A percentile compares a stretch with the other conserved stretches of the same genome.
These are phyloP conservation scores for Tetramorium bicarinatum DNA, from an alignment of 2,888 invertebrate genomes.

Conservation along the genomic window DNA sequence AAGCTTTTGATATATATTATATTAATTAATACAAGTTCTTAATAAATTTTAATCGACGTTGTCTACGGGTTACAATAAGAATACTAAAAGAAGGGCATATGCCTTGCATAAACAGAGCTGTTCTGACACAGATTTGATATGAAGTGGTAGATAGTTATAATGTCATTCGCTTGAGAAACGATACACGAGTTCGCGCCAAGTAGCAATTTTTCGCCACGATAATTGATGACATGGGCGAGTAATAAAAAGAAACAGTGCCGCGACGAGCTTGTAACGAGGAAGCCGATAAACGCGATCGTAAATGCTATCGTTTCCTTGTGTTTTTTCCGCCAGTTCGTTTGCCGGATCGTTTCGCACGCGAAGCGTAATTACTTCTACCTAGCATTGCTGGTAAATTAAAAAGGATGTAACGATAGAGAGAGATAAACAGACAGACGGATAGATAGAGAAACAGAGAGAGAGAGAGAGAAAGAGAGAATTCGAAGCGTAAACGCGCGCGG, in stretches of 20 bases:
- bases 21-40: neutral
- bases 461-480: neutral
- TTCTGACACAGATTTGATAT: constrained; percentile 58
- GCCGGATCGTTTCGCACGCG: constrained; percentile 37
- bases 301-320: constrained; percentile 50
- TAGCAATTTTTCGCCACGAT: constrained; percentile 56
- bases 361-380: constrained; percentile 51
- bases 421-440: neutral
- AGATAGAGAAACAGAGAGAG: neutral
- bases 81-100: neutral
- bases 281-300: constrained; percentile 55
- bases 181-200: constrained; percentile 54
- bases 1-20: neutral
- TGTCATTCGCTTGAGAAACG: constrained; percentile 63
- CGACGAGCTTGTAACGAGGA: constrained; percentile 45
- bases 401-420: constrained; percentile 28
- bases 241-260: constrained; percentile 50
- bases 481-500: neutral
- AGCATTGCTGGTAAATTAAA: constrained; percentile 43
- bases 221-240: constrained; percentile 51
- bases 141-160: constrained; percentile 60
- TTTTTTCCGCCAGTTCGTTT: constrained; percentile 16
- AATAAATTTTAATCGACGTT: neutral
- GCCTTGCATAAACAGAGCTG: neutral
- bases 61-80: neutral